Evolutionary conservation across 2,888 invertebrate species (phyloP).

Genomic region (Drosophila ustulata): DNA sequence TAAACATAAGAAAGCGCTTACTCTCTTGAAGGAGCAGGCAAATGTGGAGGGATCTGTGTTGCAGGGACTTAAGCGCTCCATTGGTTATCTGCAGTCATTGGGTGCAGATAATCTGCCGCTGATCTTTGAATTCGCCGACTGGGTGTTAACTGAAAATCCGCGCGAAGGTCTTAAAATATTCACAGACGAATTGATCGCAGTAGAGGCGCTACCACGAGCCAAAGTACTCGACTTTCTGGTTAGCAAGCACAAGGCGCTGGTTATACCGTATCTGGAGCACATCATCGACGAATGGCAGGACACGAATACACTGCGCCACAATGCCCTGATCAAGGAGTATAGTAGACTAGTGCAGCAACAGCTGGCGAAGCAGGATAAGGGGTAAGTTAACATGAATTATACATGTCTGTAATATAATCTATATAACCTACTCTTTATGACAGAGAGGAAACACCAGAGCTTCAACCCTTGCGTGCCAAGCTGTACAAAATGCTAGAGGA

Average conservation of each 20-base stretch:
- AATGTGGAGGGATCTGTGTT: constrained; percentile 88
- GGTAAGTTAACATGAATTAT: constrained; percentile 40
- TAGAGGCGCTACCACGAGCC: constrained; percentile 94
- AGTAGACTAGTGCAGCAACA: constrained; percentile 89
- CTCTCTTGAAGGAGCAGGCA: constrained; percentile 92
- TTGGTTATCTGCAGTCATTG: constrained; percentile 95
- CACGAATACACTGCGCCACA: constrained; percentile 93
- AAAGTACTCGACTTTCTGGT: constrained; percentile 95
- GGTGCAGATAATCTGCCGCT: constrained; percentile 93
- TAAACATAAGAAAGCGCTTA: constrained; percentile 95
- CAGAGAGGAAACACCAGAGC: constrained; percentile 57
- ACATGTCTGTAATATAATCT: neutral
- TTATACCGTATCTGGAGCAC: constrained; percentile 97
- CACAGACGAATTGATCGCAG: constrained; percentile 94
- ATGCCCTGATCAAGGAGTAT: constrained; percentile 95
- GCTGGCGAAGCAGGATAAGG: constrained; percentile 69
- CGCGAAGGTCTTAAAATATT: constrained; percentile 96
- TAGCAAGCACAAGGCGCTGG: constrained; percentile 91
- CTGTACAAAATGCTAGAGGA: constrained; percentile 92
- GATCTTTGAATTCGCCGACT: constrained; percentile 97
- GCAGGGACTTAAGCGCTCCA: constrained; percentile 92
- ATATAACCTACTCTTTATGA: neutral
- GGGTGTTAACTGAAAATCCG: constrained; percentile 94
- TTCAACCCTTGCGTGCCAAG: constrained; percentile 86
- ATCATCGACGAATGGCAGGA: constrained; percentile 96